Evolutionary conservation across 2,888 invertebrate species (phyloP).

Genomic region (Chrysolina americana): DNA sequence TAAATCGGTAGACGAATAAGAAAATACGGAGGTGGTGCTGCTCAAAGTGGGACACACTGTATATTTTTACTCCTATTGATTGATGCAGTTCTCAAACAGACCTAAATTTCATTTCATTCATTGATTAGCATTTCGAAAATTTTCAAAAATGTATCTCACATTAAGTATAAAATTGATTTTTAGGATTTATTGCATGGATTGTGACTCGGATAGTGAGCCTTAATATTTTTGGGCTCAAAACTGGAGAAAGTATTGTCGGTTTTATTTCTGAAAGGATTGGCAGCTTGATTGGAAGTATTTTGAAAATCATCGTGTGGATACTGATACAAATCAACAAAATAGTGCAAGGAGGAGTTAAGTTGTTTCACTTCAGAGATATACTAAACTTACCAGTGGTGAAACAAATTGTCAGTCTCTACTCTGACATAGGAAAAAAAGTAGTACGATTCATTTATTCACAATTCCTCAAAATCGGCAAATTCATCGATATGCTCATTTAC

Average conservation of each 20-base stretch:
- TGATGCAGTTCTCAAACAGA: too few relatives aligned
- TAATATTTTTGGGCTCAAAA: conserved; percentile 35
- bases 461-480: conserved; percentile 32
- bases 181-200: conserved; percentile 27
- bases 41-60: too few relatives aligned
- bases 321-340: conserved; percentile 13
- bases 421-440: neutral
- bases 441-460: neutral
- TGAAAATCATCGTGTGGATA: neutral
- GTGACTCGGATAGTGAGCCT: conserved; percentile 4
- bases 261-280: conserved; percentile 27
- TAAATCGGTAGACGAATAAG: too few relatives aligned
- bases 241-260: conserved; percentile 2
- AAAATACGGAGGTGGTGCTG: too few relatives aligned
- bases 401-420: conserved; percentile 18
- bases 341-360: neutral
- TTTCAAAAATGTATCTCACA: too few relatives aligned
- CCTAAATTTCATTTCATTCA: too few relatives aligned
- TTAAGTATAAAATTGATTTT: too few relatives aligned
- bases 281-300: neutral
- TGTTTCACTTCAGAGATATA: conserved; percentile 28
- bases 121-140: too few relatives aligned
- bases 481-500: conserved; percentile 30
- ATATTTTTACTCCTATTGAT: too few relatives aligned
- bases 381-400: conserved; percentile 40